Evolutionary conservation across 2,113 vertebrate species (phyloP), one percentile per base, ranked within the genome.

Genomic region (Antechinus stuartii): DNA sequence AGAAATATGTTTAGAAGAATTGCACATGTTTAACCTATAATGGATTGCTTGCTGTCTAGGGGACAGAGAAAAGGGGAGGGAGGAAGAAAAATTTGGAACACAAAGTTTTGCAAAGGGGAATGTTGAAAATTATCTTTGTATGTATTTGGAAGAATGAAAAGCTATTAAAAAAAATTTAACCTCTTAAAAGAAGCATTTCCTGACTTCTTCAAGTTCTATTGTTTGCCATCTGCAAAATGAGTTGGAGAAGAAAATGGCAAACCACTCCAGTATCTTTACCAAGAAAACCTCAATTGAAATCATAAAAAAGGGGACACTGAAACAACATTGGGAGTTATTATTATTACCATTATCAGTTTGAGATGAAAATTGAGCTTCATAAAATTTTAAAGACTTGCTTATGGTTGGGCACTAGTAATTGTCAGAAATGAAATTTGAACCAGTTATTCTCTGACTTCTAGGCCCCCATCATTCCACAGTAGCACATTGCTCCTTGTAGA

Each of bases 391-490:
- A n/a, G 30, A 89, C 49, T 56, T 55, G 57, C 42, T 95, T 91
- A 92, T 91, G 91, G 46, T 84, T 46, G 91, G 35, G 54, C n/a
- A 84, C 89, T 42, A 89, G 14, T 57, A 94, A 57, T 0, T 14
- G 54, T 91, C 93, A 27, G 93, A 57, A 68, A 54, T 24, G 11
- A 52, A 22, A 91, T 94, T 61, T 92, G 46, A 95, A 93, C 50
- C 46, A 54, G 3, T 50, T 54, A 25, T 94, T 1, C 42, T 8
- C 90, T 90, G 53, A 90, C 49, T 84, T 68, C 46, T 56, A 25
- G 56, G 24, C 25, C 26, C 26, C 55, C 25, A 27, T 26, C 56
- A 57, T 27, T 57, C 54, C 54, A 57, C 26, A 57, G 26, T 27
- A 25, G 27, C 56, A 57, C 26, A 23, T 19, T 54, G 3, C 54